Conservation (phyloP, 2,888 invertebrate species). For the Cryptosula pallasiana region DNA sequence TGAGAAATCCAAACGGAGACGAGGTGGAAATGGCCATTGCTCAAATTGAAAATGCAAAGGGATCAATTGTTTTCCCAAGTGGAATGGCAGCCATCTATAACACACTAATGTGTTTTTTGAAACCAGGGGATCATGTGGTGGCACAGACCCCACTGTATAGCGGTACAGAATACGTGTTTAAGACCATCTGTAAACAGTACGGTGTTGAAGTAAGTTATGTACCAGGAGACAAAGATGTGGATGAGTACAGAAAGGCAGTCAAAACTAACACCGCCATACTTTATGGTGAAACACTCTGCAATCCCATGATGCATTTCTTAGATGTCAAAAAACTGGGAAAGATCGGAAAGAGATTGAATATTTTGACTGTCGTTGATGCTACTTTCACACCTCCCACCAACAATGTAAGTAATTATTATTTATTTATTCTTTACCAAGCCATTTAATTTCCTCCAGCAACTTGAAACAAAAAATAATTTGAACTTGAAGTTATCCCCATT, state of each 20-base stretch:
- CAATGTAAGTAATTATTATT: neutral
- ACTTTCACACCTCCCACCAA: constrained; percentile 48
- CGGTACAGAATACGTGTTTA: constrained; percentile 39
- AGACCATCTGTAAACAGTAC: constrained; percentile 38
- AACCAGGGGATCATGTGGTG: constrained; percentile 50
- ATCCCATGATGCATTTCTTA: constrained; percentile 47
- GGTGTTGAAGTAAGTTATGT: constrained; percentile 41
- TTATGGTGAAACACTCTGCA: constrained; percentile 51
- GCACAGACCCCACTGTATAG: constrained; percentile 44
- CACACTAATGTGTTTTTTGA: constrained; percentile 45
- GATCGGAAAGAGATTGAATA: constrained; percentile 33
- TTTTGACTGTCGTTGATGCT: constrained; percentile 47
- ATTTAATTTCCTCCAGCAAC: neutral
- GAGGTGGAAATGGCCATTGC: constrained; percentile 39
- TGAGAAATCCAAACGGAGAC: constrained; percentile 39
- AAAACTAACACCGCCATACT: constrained; percentile 49
- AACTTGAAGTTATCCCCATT: neutral
- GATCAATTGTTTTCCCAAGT: constrained; percentile 39
- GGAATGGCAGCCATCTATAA: constrained; percentile 49
- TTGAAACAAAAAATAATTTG: neutral
- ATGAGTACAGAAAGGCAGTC: constrained; percentile 40
- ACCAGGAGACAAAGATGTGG: constrained; percentile 32
- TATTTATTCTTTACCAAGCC: too few species aligned
- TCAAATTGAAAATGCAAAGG: constrained; percentile 43
- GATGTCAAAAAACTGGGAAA: constrained; percentile 45